A percentile compares a stretch with the other conserved stretches of the same genome.
phyloP scores from a whole-genome alignment of 2,797 vertebrate genomes.

The Smutsia gigantea region DNA sequence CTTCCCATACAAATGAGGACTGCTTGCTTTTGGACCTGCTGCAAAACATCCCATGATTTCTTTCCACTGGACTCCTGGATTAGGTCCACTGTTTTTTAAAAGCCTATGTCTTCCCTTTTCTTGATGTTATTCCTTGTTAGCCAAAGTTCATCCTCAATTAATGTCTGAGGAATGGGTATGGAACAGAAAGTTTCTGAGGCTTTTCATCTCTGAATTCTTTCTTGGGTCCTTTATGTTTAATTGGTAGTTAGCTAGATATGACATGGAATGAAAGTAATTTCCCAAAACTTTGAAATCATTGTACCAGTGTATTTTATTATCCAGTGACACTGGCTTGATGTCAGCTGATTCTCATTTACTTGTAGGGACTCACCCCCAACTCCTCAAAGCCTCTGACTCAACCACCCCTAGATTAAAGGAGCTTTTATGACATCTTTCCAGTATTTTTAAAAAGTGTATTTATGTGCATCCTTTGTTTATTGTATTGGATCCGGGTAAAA shows the following conservation, averaged over 20 bases:
- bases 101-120: not conserved
- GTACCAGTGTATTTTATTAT: not conserved
- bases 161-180: not conserved
- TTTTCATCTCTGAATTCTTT: not conserved
- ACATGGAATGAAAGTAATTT: not conserved
- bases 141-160: not conserved
- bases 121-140: not conserved
- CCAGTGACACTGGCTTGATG: not conserved
- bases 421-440: not conserved
- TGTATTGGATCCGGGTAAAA: not conserved
- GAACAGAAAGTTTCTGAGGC: not conserved
- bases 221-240: not conserved
- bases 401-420: not conserved
- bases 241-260: not conserved
- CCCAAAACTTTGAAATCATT: not conserved
- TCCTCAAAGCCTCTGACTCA: not conserved
- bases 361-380: not conserved
- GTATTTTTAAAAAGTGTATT: not conserved
- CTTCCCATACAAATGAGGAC: not conserved
- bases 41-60: not conserved
- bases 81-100: not conserved
- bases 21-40: not conserved
- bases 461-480: not conserved
- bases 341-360: not conserved
- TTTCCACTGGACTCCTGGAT: not conserved